A percentile compares a stretch with the other conserved stretches of the same genome.
phyloP scores from a whole-genome alignment of 37 sponge, comb jelly and placozoan species.

The Theonella swinhoei region DNA sequence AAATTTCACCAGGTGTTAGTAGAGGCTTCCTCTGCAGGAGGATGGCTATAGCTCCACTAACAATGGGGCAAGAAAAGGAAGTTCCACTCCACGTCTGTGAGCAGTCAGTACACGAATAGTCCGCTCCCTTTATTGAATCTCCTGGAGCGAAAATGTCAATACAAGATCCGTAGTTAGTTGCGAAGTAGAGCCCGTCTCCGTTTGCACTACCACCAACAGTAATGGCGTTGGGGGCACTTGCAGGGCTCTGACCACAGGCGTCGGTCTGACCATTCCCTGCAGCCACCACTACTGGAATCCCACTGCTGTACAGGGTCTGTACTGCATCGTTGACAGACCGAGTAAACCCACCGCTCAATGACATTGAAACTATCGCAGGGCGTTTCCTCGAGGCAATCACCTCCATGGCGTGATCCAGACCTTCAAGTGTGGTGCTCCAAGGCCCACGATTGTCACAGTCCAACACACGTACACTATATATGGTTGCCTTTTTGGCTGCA shows the following conservation, averaged over 20 bases:
- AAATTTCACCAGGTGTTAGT: constrained; percentile 45
- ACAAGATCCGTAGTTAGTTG: constrained; percentile 66
- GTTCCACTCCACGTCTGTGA: constrained; percentile 52
- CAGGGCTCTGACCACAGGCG: constrained; percentile 60
- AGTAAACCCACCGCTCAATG: constrained; percentile 31
- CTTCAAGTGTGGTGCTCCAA: constrained; percentile 44
- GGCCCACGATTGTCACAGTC: constrained; percentile 55
- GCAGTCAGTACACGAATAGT: constrained; percentile 44
- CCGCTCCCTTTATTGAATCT: constrained; percentile 53
- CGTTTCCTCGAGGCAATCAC: constrained; percentile 7
- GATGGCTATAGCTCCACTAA: constrained; percentile 67
- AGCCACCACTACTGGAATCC: constrained; percentile 58
- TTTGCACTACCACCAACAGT: constrained; percentile 65
- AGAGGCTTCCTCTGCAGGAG: constrained; percentile 55
- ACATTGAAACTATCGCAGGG: constrained; percentile 66
- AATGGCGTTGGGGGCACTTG: constrained; percentile 44
- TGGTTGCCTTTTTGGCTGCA: constrained; percentile 33
- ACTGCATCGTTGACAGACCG: constrained; percentile 40
- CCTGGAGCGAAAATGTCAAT: constrained; percentile 83
- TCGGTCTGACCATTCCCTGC: constrained; percentile 63
- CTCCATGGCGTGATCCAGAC: constrained; percentile 38
- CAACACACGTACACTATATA: constrained; percentile 68
- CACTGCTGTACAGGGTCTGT: constrained; percentile 17
- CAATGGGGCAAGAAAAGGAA: constrained; percentile 66
- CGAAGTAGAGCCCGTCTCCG: constrained; percentile 45